Conservation (phyloP, 1,140 invertebrate species). For the Choristoneura fumiferana region DNA sequence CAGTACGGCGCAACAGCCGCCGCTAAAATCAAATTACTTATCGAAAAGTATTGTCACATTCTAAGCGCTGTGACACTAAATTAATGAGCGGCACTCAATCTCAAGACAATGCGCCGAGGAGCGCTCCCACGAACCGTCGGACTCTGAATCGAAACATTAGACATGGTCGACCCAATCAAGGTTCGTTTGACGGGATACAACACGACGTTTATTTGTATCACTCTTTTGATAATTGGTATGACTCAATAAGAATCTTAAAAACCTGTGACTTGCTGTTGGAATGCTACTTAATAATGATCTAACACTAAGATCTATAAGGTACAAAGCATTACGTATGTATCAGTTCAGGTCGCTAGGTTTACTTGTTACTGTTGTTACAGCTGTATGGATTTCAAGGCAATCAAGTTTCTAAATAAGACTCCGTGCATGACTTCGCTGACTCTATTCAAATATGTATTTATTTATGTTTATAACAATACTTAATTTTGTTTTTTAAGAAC, state of each 20-base stretch:
- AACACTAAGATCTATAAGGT: slow-evolving; percentile 9
- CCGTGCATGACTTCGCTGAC: neutral
- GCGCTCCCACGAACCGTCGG: slow-evolving; percentile 61
- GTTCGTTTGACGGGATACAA: slow-evolving; percentile 18
- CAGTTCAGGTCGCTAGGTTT: slow-evolving; percentile 8
- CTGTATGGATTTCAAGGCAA: slow-evolving; percentile 53
- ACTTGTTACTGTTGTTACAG: slow-evolving; percentile 42
- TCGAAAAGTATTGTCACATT: slow-evolving; percentile 50
- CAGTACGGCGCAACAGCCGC: slow-evolving; percentile 41
- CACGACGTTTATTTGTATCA: neutral
- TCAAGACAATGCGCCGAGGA: slow-evolving; percentile 35
- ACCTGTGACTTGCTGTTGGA: neutral
- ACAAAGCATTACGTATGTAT: slow-evolving; percentile 17
- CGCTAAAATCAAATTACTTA: slow-evolving; percentile 65
- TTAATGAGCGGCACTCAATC: slow-evolving; percentile 42
- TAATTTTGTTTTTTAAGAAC: neutral
- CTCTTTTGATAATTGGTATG: no score
- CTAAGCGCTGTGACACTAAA: slow-evolving; percentile 44
- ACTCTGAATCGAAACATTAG: slow-evolving; percentile 42
- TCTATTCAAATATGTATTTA: slow-evolving; percentile 9
- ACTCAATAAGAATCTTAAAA: no score
- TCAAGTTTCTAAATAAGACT: slow-evolving; percentile 40
- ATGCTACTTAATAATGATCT: slow-evolving; percentile 7
- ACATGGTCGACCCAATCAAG: slow-evolving; percentile 16
- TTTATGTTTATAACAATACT: slow-evolving; percentile 10